Base-by-base conservation (phyloP, 2,113 vertebrate genomes). In the Cyanoramphus novaezelandiae region DNA sequence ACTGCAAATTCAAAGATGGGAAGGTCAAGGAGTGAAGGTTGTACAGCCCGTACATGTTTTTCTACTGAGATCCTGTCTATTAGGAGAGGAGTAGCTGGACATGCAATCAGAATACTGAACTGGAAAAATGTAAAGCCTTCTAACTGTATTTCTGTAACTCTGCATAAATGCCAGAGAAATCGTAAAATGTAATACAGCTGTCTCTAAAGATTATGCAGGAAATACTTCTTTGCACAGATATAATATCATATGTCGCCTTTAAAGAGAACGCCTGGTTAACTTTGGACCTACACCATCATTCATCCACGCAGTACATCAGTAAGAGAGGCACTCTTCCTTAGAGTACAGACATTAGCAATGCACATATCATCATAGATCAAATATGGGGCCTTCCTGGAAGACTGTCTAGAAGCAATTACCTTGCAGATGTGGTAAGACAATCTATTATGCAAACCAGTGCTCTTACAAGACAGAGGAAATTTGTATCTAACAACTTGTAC, bases 171-270 rank as follows among this genome's bases (percentile, higher is more conserved):
- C 19, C 65, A 91, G 77, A 65, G 44, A 78, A 92, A 85, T 87
- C 8, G 44, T 92, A 92, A 87, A 92, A 87, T 60, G 15, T 47
- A 87, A 71, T 46, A 44, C 33, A 84, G 62, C 65, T 69, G 43
- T 72, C 91, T 82, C 29, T 53, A 72, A 72, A 85, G 93, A 84
- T 85, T 82, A 82, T 37, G 46, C 78, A 82, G 65, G 81, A 82
- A 96, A 89, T 88, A 85, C 81, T 65, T 95, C 86, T 86, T 79
- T 76, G 47, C 31, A 44, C 69, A 87, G 44, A 79, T 81, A 67
- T 13, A 79, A 39, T 72, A 67, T 69, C 28, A 0, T 33, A n/a
- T 37, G 84, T 87, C 5, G 2, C 63, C 28, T 85, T 82, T 86
- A 49, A 91, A 70, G 87, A 85, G 82, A 80, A 82, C 2, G 24